Base-by-base conservation (phyloP, 2,888 invertebrate genomes). In the Drosophila borborema region DNA sequence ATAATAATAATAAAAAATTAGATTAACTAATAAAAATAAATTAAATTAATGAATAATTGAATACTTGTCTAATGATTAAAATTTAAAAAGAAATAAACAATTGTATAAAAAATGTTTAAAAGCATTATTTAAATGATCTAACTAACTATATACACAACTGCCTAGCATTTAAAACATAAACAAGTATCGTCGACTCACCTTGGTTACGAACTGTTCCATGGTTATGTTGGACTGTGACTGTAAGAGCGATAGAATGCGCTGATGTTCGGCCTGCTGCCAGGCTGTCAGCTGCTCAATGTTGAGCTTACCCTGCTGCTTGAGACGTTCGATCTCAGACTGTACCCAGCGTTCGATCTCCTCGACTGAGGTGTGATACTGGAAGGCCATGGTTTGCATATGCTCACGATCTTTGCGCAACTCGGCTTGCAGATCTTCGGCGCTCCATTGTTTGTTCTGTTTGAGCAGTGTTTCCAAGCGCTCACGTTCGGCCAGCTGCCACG, bases 281-380 rank as follows among this genome's bases (percentile, higher is more conserved):
- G 82, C 86, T 0, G 92, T 90, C n/a, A 92, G 66, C 61, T 92
- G 82, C 51, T 92, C 89, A 9, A 92, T 91, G 65, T 92, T 84
- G 3, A 91, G 70, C 56, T 91, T 89, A 0, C 92, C 92, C 64
- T 92, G 89, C 43, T 86, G 80, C 63, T 86, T 81, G 64, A 92
- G 72, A 0, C 92, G 85, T 7, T 84, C 85, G 4, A 92, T 82
- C 61, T 92, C 92, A 16, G 86, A 76, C 48, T 91, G 90, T 6
- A 92, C 85, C 92, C 92, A 92, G 38, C 91, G 90, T n/a, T 92
- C 92, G 43, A 92, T 92, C 64, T 92, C 92, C 72, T 92, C 92
- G 0, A 92, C 91, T 0, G 92, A 91, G 1, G 91, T 91, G 64
- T 92, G 92, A 55, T 92, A 91, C 61, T 92, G 92, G 81, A 91